Base-by-base conservation (phyloP, 2,797 vertebrate species). In the Heterohyrax brucei region DNA sequence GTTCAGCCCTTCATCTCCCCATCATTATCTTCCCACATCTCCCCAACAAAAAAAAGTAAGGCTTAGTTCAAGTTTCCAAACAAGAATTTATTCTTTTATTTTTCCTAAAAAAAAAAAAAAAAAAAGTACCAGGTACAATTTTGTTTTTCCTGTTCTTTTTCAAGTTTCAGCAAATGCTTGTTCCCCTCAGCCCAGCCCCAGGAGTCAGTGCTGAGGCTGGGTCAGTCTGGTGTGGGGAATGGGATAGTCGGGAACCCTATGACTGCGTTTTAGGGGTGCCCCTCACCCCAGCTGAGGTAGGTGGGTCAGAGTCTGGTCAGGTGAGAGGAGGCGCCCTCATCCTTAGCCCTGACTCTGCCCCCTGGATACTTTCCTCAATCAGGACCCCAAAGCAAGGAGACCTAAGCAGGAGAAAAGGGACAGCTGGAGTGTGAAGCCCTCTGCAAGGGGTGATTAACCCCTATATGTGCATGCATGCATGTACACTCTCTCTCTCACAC, bases 101-200 rank as follows among this genome's bases (percentile, higher is more conserved):
- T 76, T 62, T 50, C 44, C n/a, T 64, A 76, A 91, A 97, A 96
- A 39, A 39, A 39, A 39, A 97, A 97, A 39, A 39, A 39, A 39
- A 39, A 97, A 97, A 97, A 97, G 95, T 96, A 97, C 96, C 96
- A 93, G 91, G 86, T 96, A 96, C 91, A 96, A 89, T 88, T 95
- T 97, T 95, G 39, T 39, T 97, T 96, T 97, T 96, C 92, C 90
- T 95, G 95, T 96, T 95, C 82, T 94, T 97, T 95, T 98, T 98
- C 98, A 98, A 98, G 97, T 98, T 97, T 98, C 95, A 96, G 83
- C 87, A 97, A 98, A 89, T 91, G 95, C 79, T 97, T 98, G 96
- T 98, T 97, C 96, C 97, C 96, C 95, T 97, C 92, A 95, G 95
- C 84, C 87, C 91, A 96, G 92, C 75, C 94, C 87, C 76, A 94